Percentiles rank a stretch among this genome's conserved stretches.
phyloP scores from a whole-genome alignment of 1,140 invertebrate species.

The Acromyrmex heyeri region DNA sequence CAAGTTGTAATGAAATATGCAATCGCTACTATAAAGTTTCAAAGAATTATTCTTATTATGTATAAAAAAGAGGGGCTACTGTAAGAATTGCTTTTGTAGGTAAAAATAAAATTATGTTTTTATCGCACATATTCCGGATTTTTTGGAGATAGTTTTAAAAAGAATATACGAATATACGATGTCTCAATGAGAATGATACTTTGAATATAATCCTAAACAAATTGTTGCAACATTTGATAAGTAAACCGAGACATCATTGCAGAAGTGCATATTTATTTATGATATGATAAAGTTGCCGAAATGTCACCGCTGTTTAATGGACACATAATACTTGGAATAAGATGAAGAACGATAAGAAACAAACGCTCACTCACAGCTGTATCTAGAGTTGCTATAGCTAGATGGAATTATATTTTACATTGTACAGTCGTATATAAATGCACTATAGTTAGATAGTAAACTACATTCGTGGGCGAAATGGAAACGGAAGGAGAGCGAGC shows the following conservation, averaged over 20 bases:
- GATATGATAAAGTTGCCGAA: slow-evolving; percentile 32
- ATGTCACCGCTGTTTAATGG: slow-evolving; percentile 21
- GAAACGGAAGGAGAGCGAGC: slow-evolving; percentile 20
- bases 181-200: neutral
- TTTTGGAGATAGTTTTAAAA: neutral
- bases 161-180: too few relatives aligned
- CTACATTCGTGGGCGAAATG: slow-evolving; percentile 62
- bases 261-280: slow-evolving; percentile 24
- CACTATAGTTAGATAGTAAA: slow-evolving; percentile 77
- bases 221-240: slow-evolving; percentile 39
- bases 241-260: neutral
- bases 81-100: neutral
- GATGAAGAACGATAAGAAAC: slow-evolving; percentile 12
- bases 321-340: slow-evolving; percentile 34
- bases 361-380: slow-evolving; percentile 74
- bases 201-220: neutral
- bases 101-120: neutral
- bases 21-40: neutral
- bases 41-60: slow-evolving; percentile 10
- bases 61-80: neutral
- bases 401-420: slow-evolving; percentile 85
- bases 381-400: slow-evolving; percentile 80
- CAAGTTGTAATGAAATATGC: slow-evolving; percentile 3
- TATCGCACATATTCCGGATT: neutral
- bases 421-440: slow-evolving; percentile 80